These are phyloP conservation scores for Hemibagrus wyckioides DNA, from an alignment of 2,113 vertebrate species.

Conservation along the genomic window DNA sequence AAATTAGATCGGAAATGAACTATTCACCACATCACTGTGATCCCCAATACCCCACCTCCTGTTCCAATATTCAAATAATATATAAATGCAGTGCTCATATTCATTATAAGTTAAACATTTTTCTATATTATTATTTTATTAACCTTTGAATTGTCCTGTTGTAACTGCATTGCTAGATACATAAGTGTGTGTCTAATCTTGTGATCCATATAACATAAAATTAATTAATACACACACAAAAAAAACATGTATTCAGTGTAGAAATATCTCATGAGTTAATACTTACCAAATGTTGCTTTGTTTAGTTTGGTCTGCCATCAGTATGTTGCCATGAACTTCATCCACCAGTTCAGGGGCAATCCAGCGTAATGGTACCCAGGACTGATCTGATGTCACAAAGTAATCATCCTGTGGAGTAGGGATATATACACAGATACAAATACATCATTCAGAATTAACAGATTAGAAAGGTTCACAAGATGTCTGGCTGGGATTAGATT, in stretches of 20 bases:
- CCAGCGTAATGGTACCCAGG: slow-evolving; percentile 93
- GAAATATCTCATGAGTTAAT: not conserved
- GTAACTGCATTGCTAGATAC: too few species aligned
- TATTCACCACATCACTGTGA: not conserved
- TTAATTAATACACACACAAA: not conserved
- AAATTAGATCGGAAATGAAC: not conserved
- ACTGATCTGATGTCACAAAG: slow-evolving; percentile 88
- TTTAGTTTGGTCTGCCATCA: slow-evolving; percentile 89
- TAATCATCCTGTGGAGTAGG: slow-evolving; percentile 87
- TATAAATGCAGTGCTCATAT: not conserved
- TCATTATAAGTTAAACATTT: not conserved
- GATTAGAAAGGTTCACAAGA: not conserved
- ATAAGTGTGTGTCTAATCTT: not conserved
- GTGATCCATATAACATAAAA: not conserved
- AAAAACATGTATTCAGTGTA: not conserved
- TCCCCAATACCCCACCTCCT: not conserved
- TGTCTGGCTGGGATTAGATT: not conserved
- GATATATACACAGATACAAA: not conserved
- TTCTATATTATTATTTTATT: not conserved
- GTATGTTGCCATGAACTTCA: slow-evolving; percentile 90
- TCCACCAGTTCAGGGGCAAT: slow-evolving; percentile 94
- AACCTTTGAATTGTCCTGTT: too few species aligned
- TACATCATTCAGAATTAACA: not conserved
- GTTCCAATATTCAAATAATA: not conserved
- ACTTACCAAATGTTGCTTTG: slow-evolving; percentile 94